A percentile compares a stretch with the other conserved stretches of the same genome.
phyloP scores from a whole-genome alignment of 2,888 invertebrate genomes.

The Lagria hirta region DNA sequence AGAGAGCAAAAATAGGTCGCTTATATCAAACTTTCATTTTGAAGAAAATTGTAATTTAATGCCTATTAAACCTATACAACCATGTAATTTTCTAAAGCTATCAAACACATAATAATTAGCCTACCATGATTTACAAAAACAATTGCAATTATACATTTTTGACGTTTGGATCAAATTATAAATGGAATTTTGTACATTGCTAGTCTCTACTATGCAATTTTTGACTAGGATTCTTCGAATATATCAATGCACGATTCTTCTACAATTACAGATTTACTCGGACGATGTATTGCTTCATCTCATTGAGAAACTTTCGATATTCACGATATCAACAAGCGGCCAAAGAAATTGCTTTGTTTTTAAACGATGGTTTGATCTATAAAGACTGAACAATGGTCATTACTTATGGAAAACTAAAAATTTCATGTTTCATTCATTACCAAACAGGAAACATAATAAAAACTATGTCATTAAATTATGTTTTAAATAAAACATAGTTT shows the following conservation, averaged over 20 bases:
- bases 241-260: slow-evolving; percentile 31
- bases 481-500: too few species aligned
- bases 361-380: too few species aligned
- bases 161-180: slow-evolving; percentile 15
- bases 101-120: slow-evolving; percentile 32
- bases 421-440: too few species aligned
- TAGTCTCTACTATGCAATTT: too few species aligned
- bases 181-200: too few species aligned
- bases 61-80: slow-evolving; percentile 34
- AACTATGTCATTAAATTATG: too few species aligned
- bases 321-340: slow-evolving; percentile 33
- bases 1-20: slow-evolving; percentile 7
- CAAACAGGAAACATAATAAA: too few species aligned
- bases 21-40: slow-evolving; percentile 31
- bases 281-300: slow-evolving; percentile 31
- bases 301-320: slow-evolving; percentile 36
- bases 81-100: slow-evolving; percentile 35
- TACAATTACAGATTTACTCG: slow-evolving; percentile 33
- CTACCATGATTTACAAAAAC: slow-evolving; percentile 29
- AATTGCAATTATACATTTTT: slow-evolving; percentile 21
- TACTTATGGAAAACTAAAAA: too few species aligned
- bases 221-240: too few species aligned
- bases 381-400: too few species aligned
- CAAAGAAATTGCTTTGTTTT: slow-evolving; percentile 29
- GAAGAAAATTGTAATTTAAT: slow-evolving; percentile 37